Base-by-base conservation (phyloP, 2,888 invertebrate genomes). In the Polydrusus cervinus region DNA sequence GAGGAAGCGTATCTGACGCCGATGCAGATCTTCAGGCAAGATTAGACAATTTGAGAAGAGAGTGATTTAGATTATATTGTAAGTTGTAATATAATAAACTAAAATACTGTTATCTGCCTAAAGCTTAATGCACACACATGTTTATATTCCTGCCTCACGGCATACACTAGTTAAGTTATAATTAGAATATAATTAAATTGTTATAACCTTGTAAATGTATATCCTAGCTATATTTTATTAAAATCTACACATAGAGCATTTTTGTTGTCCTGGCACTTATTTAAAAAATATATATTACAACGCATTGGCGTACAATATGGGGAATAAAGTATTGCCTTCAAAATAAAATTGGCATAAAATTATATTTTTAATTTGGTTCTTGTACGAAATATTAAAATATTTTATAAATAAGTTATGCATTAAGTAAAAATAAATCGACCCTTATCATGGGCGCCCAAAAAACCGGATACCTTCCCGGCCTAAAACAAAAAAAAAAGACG, bases 11-110 rank as follows among this genome's bases (percentile, higher is more conserved):
- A 73, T 90, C 91, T n/a, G 97, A 95, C 87, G 96, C 97, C 0
- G 98, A 99, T 89, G 98, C 98, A 18, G 99, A 99, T 89, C 90
- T 99, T 79, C 98, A 99, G 89, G 98, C 98, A 68, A 91, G 99
- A 80, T 91, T 99, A 82, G 97, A 99, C 88, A 98, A 98, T 88
- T 90, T 99, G 84, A 91, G 97, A 82, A 90, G 96, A 80, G 96
- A 97, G 90, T 95, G 91, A 86, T 69, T 38, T 74, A 64, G 14
- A 30, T 3, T 16, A 16, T 57, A 71, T 34, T 18, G 16, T 60
- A 60, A 38, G 57, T 60, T 60, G 34, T 43, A 43, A 13, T 43
- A 43, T 43, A 43, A n/a, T 43, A 43, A n/a, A 43, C 43, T 40
- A 34, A 55, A 55, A 14, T 55, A 38, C 38, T 60, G 57, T 60